phyloP scores from a whole-genome alignment of 1,140 invertebrate species.

The Aphelenchoides besseyi region DNA sequence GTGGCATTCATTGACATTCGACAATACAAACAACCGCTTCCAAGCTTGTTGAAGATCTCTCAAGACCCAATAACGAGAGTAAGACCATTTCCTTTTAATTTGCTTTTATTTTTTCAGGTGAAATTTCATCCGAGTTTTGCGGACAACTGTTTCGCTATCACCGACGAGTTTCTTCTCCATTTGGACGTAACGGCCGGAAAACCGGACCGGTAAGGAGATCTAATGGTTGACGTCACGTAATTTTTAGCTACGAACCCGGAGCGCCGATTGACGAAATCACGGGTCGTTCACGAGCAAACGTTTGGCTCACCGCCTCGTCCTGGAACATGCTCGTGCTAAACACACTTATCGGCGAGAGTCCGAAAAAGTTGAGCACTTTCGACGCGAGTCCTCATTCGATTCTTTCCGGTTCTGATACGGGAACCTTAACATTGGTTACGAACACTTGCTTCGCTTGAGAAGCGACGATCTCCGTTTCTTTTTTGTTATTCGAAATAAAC shows the following conservation, averaged over 20 bases:
- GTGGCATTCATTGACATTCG: conserved; percentile 17
- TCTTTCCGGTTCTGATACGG: background rate
- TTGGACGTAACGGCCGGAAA: conserved; percentile 12
- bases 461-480: no score
- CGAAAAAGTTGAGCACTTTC: background rate
- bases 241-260: background rate
- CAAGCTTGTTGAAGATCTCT: conserved; percentile 12
- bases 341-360: background rate
- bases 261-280: background rate
- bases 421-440: background rate
- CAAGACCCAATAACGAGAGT: background rate
- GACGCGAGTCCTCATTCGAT: conserved; percentile 3
- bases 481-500: background rate
- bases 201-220: background rate
- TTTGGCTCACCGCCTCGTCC: conserved; percentile 1
- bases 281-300: background rate
- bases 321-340: conserved; percentile 12
- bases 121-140: conserved; percentile 20
- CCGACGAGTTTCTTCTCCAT: conserved; percentile 4
- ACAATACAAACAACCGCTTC: background rate
- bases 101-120: conserved; percentile 8
- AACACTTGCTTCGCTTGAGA: conserved; percentile 7
- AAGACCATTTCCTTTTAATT: background rate
- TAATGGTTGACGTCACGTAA: background rate
- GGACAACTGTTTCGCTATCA: conserved; percentile 7